Evolutionary conservation across 2,797 vertebrate species (phyloP).

Genomic region (Darevskia mixta): DNA sequence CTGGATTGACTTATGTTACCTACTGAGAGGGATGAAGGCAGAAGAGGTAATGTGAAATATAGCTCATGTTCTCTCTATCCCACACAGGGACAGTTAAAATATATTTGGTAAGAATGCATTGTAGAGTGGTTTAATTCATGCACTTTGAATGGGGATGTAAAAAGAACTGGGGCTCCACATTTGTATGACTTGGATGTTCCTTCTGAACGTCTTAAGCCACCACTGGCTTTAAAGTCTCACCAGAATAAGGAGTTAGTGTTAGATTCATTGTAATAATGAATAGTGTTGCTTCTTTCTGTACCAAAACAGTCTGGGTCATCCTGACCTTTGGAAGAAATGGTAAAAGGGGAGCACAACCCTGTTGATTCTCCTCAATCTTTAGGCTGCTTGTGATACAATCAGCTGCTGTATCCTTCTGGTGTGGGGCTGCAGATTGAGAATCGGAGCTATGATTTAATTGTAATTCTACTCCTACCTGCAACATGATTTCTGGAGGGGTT

Average conservation of each 20-base stretch:
- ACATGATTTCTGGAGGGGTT: too few species aligned
- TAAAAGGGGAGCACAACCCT: too few species aligned
- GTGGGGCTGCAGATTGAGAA: too few species aligned
- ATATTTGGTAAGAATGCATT: conserved; percentile 34
- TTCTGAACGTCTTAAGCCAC: background rate
- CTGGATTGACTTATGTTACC: conserved; percentile 65
- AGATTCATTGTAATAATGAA: too few species aligned
- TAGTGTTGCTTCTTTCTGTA: background rate
- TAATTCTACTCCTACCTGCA: too few species aligned
- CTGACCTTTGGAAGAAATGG: too few species aligned
- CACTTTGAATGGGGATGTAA: background rate
- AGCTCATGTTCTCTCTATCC: conserved; percentile 40
- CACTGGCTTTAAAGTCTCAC: background rate
- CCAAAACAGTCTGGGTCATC: background rate
- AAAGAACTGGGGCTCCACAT: background rate
- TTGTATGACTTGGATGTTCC: background rate
- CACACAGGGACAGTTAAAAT: conserved; percentile 35
- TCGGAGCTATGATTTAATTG: too few species aligned
- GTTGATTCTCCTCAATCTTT: too few species aligned
- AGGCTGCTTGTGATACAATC: too few species aligned
- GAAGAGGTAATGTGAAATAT: conserved; percentile 44
- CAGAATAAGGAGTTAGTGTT: background rate
- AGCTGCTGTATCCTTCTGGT: too few species aligned
- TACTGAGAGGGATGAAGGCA: conserved; percentile 45
- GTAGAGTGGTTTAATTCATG: background rate